Evolutionary conservation across 2,797 vertebrate species (phyloP), one percentile per base, ranked within the genome.

Genomic region (Oophaga sylvatica): DNA sequence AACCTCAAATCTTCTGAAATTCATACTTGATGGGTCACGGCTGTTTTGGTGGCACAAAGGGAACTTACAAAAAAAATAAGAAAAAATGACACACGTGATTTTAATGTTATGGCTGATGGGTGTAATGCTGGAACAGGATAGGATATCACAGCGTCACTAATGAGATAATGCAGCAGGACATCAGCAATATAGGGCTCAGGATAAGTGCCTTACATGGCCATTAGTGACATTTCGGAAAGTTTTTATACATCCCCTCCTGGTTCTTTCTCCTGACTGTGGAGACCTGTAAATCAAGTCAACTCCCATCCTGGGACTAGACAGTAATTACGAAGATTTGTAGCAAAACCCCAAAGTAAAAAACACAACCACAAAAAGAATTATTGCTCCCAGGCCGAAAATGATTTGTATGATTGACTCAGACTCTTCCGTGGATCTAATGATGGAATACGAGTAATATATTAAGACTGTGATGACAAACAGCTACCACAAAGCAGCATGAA

Each of bases 241-340:
- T 60, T 80, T 80, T 62, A 62, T 41, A 35, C 57, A 35, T 80
- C 57, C 29, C 56, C 56, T 35, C 13, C 19, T 41, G 78, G 78
- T 60, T 45, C 41, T 53, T 45, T 41, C 13, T 48, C 26, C 70
- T 75, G 56, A 75, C 82, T 75, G 82, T 35, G 57, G 82, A 84
- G 67, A 75, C 22, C 31, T 26, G 56, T 59, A 84, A 84, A 75
- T 84, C 31, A 73, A n/a, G 70, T 59, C 29, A 35, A 31, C 80
- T 45, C 80, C 62, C 70, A 45, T 75, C 75, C 67, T 41, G 57
- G 70, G 82, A 71, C 70, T 62, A 75, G 82, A 62, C 82, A 75
- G 82, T 84, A 84, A 84, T 84, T 84, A 75, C 1, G 20, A 62
- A 75, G 82, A 84, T 84, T 84, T 75, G 82, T 84, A 35, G 70